A percentile compares a stretch with the other conserved stretches of the same genome.
Evolutionary conservation across 2,113 vertebrate species (phyloP).

Genomic region (Festucalex cinctus): DNA sequence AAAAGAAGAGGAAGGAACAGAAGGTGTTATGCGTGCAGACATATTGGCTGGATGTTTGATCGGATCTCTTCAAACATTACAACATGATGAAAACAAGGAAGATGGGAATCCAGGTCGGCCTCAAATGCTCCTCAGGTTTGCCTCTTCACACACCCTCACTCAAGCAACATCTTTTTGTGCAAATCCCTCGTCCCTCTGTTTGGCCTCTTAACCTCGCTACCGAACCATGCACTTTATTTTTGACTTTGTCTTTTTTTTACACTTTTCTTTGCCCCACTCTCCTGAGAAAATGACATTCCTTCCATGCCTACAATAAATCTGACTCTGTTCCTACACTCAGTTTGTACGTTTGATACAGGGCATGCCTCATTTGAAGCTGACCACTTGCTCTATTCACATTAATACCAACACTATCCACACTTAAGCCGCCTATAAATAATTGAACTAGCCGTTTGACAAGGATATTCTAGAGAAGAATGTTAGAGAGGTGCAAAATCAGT

Average conservation of each 20-base stretch:
- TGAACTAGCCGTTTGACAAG: slow-evolving; percentile 17
- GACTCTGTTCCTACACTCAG: background rate
- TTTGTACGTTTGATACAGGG: background rate
- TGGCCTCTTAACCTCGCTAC: slow-evolving; percentile 14
- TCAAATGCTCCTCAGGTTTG: slow-evolving; percentile 35
- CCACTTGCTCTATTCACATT: background rate
- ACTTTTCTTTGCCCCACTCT: background rate
- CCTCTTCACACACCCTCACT: background rate
- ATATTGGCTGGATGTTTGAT: slow-evolving; percentile 56
- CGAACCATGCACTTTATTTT: background rate
- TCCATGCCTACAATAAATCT: background rate
- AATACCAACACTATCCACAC: slow-evolving; percentile 7
- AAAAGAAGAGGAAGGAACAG: slow-evolving; percentile 14
- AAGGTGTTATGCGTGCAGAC: slow-evolving; percentile 36
- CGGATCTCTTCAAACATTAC: slow-evolving; percentile 40
- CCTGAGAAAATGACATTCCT: background rate
- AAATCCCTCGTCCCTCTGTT: slow-evolving; percentile 7
- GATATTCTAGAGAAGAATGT: slow-evolving; percentile 13
- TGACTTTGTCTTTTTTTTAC: background rate
- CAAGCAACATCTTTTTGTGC: slow-evolving; percentile 11
- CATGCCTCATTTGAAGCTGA: background rate
- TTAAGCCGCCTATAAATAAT: slow-evolving; percentile 24
- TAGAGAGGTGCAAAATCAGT: slow-evolving; percentile 5
- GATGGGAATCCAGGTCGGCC: slow-evolving; percentile 60
- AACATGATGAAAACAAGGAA: slow-evolving; percentile 45